Evolutionary conservation across 2,888 invertebrate genomes (phyloP).

Genomic region (Ellobium chinense): DNA sequence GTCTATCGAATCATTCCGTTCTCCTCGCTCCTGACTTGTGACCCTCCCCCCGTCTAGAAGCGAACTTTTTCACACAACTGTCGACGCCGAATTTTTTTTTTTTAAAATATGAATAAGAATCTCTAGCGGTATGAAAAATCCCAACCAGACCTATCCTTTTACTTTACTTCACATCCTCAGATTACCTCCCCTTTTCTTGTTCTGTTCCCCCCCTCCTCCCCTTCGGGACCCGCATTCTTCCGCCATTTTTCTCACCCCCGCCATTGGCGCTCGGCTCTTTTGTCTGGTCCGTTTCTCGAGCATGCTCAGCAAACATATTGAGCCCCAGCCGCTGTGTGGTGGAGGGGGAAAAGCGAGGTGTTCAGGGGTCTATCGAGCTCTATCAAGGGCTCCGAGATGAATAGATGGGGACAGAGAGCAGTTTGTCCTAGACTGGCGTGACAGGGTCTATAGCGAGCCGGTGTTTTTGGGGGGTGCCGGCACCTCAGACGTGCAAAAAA

Average conservation of each 20-base stretch:
- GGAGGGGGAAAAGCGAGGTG: constrained; percentile 25
- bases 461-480: neutral
- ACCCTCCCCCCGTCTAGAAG: no score
- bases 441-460: neutral
- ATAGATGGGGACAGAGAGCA: constrained; percentile 19
- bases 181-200: neutral
- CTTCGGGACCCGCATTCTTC: constrained; percentile 23
- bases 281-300: neutral
- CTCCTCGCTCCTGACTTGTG: no score
- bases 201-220: no score
- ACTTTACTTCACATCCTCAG: constrained; percentile 23
- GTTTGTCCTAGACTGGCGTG: constrained; percentile 29
- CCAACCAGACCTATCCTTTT: no score
- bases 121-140: no score
- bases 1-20: no score
- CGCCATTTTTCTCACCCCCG: constrained; percentile 19
- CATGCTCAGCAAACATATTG: constrained; percentile 40
- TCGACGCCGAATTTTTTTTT: no score
- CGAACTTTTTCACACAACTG: no score
- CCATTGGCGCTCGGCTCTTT: constrained; percentile 24
- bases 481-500: neutral
- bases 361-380: constrained; percentile 28
- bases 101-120: no score
- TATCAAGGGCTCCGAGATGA: constrained; percentile 15
- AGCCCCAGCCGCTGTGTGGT: neutral